Base-by-base conservation (phyloP, 2,113 vertebrate genomes). In the Callorhinus ursinus region DNA sequence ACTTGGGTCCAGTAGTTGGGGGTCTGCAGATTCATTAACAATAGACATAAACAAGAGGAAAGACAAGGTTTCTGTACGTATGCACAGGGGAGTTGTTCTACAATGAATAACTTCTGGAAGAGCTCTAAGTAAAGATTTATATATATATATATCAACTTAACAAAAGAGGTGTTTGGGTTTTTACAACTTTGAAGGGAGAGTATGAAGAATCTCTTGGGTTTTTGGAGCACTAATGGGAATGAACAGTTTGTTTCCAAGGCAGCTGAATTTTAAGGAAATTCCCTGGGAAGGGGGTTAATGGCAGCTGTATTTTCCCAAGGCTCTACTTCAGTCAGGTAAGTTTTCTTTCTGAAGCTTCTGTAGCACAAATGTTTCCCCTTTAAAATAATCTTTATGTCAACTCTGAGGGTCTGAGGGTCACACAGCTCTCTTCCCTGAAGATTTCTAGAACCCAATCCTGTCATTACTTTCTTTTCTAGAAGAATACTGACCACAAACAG, bases 301-400 rank as follows among this genome's bases (percentile, higher is more conserved):
- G 24, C 26, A 82, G 1, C 24, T 82, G 1, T 77, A 72, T 95
- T 85, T 93, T 86, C 26, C 12, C 21, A 6, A 92, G 39, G 18
- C 31, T 81, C 39, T 61, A 49, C 24, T 89, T 87, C 63, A 87
- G 8, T 89, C 26, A 86, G 49, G 36, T 53, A 53, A 93, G 26
- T 33, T 85, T 63, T 92, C 11, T 67, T 51, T 65, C 31, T 76
- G 8, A 16, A 85, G 46, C 39, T 85, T 93, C 71, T 74, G 2
- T 59, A 80, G 42, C 33, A 94, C 72, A 90, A 93, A 72, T 80
- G 24, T 81, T 96, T 93, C 69, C 24, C 51, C 7, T 83, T 93
- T 81, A 72, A 96, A 95, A 90, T 90, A 69, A 83, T 59, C 24
- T 82, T 90, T 89, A 51, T 67, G 28, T 2, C 53, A 94, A 31